Percentiles rank a stretch among this genome's conserved stretches.
Conservation (phyloP, 2,113 vertebrate genomes). For the Forbesichthys papilliferus region DNA sequence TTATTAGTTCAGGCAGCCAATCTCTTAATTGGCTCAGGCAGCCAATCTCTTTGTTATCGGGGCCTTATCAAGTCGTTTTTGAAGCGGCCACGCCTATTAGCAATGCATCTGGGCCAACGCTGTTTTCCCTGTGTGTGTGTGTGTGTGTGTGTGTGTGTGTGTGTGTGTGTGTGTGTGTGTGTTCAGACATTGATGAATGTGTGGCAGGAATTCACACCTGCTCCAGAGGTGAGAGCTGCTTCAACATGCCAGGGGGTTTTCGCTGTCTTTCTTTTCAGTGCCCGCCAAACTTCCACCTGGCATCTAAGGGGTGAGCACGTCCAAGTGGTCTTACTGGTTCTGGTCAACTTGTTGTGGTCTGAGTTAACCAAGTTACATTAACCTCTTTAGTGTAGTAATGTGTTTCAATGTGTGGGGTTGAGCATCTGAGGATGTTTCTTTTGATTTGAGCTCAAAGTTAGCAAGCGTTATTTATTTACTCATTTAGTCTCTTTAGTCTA, state of each 20-base stretch:
- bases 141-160: background rate
- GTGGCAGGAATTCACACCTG: slow-evolving; percentile 86
- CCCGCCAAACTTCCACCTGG: slow-evolving; percentile 84
- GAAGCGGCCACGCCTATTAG: no score
- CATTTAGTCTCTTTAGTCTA: no score
- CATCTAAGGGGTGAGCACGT: slow-evolving; percentile 82
- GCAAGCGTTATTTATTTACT: no score
- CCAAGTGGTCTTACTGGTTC: background rate
- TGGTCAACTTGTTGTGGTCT: slow-evolving; percentile 2
- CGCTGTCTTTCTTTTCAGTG: slow-evolving; percentile 87
- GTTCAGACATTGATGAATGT: slow-evolving; percentile 90
- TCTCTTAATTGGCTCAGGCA: no score
- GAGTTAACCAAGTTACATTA: background rate
- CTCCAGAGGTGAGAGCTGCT: slow-evolving; percentile 81
- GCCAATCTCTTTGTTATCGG: no score
- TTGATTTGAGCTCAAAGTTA: no score
- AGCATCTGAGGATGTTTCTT: no score
- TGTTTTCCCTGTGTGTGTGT: background rate
- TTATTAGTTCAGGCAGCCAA: no score
- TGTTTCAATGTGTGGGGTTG: no score
- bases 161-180: background rate
- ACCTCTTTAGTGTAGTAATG: background rate
- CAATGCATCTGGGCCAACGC: background rate
- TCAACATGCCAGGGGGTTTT: slow-evolving; percentile 88
- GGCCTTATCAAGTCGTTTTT: no score